phyloP scores from a whole-genome alignment of 2,113 vertebrate species.

The Toxostoma redivivum region DNA sequence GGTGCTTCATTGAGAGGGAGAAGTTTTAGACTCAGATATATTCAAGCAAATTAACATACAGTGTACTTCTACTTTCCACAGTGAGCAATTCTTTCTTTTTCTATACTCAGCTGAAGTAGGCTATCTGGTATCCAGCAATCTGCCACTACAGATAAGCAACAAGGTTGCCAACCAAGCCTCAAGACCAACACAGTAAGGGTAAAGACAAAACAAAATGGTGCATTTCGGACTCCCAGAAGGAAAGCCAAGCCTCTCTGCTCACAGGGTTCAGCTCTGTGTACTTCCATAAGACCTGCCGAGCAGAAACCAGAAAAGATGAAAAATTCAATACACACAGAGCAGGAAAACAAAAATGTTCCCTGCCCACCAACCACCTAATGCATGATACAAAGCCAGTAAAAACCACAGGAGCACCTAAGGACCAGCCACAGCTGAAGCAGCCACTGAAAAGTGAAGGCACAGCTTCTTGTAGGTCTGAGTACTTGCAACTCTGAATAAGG shows the following conservation, averaged over 20 bases:
- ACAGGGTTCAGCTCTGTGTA: background rate
- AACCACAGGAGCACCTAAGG: background rate
- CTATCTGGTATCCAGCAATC: background rate
- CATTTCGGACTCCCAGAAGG: background rate
- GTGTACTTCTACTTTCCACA: background rate
- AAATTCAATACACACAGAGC: background rate
- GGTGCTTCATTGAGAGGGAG: background rate
- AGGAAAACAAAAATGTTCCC: background rate
- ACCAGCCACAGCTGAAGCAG: background rate
- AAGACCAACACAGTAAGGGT: background rate
- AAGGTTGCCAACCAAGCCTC: fast-evolving
- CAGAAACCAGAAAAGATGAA: background rate
- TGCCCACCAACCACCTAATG: fast-evolving
- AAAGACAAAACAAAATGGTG: background rate
- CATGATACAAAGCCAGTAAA: fast-evolving
- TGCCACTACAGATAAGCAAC: background rate
- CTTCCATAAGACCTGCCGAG: fast-evolving
- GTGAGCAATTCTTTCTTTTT: background rate
- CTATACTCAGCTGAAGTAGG: background rate
- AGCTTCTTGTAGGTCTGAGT: background rate
- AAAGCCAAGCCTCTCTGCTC: background rate
- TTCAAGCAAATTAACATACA: background rate
- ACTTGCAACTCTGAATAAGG: background rate
- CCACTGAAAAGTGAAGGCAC: background rate
- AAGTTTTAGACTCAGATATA: background rate